Evolutionary conservation across 2,888 invertebrate species (phyloP).

Genomic region (Drosophila parthenogenetica): DNA sequence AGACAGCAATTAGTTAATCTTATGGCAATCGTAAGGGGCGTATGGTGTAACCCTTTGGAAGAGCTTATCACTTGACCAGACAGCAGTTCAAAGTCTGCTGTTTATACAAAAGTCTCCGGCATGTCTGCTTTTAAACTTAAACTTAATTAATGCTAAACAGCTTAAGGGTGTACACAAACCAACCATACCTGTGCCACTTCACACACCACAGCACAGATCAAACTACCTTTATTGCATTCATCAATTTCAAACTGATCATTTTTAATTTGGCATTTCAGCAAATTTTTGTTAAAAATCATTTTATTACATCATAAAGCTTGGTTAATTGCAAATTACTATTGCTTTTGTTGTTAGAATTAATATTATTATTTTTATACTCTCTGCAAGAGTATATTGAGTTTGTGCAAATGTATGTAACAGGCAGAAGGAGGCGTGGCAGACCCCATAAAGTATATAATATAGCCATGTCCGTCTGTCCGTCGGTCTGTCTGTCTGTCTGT

Average conservation of each 20-base stretch:
- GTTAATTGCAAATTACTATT: slow-evolving; percentile 57
- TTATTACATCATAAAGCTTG: slow-evolving; percentile 4
- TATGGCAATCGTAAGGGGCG: too few relatives aligned
- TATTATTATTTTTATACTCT: slow-evolving; percentile 21
- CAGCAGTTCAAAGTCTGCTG: slow-evolving; percentile 68
- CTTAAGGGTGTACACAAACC: slow-evolving; percentile 52
- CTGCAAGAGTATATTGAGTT: too few relatives aligned
- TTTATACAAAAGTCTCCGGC: slow-evolving; percentile 15
- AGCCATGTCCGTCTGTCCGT: too few relatives aligned
- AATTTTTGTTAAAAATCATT: background rate
- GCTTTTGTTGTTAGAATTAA: slow-evolving; percentile 39
- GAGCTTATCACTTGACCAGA: slow-evolving; percentile 74
- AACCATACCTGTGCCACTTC: slow-evolving; percentile 2
- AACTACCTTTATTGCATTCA: too few relatives aligned
- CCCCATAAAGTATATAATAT: too few relatives aligned
- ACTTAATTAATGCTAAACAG: slow-evolving; percentile 80
- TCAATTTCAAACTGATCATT: background rate
- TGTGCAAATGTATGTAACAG: too few relatives aligned
- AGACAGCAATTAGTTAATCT: slow-evolving; percentile 66
- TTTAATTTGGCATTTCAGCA: background rate
- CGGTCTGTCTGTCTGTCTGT: too few relatives aligned
- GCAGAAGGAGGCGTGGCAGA: too few relatives aligned
- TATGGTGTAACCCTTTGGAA: background rate
- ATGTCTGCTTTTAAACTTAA: slow-evolving; percentile 62
- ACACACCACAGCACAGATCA: background rate